Evolutionary conservation across 2,888 invertebrate species (phyloP), one percentile per base, ranked within the genome.

Genomic region (Strigamia transsilvanica): DNA sequence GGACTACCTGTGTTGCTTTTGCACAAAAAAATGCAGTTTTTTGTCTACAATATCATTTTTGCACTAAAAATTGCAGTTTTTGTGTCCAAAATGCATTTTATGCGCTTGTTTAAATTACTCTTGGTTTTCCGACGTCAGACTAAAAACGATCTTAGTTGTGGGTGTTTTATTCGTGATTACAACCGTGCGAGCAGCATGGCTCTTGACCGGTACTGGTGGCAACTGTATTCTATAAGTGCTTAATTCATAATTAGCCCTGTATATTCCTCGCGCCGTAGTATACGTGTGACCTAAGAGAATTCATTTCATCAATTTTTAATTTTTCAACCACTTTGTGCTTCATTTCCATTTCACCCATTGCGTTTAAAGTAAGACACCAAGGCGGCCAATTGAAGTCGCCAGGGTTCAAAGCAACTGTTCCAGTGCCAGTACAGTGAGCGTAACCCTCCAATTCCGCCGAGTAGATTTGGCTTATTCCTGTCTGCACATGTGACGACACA

Each of bases 391-490:
- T 32, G n/a, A 38, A 38, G n/a, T 66, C 38, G 1, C 81, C 81
- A 5, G 81, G 81, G 32, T 34, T 81, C 18, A 81, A 66, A 66
- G 81, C 56, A 2, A 2, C 4, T 10, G 32, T 81, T 1, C 81
- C 81, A 56, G 23, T 81, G n/a, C 81, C 81, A 10, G 61, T 81
- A 27, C 81, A 81, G n/a, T 81, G 81, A 2, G 41, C 81, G 27
- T 21, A 81, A n/a, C 56, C 81, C 23, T 81, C 81, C 66, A 81
- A 61, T 32, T 81, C 42, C n/a, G 18, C 15, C 7, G n/a, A 41
- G 34, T 34, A 81, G n/a, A 66, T 41, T 18, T 56, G 66, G n/a
- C 38, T 81, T 2, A 18, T 38, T 12, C 15, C 38, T 9, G 81
- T 3, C 79, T 79, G 34, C 2, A 79, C 34, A n/a, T n/a, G n/a